phyloP scores from a whole-genome alignment of 2,113 vertebrate genomes.

The Formicarius rufipectus region DNA sequence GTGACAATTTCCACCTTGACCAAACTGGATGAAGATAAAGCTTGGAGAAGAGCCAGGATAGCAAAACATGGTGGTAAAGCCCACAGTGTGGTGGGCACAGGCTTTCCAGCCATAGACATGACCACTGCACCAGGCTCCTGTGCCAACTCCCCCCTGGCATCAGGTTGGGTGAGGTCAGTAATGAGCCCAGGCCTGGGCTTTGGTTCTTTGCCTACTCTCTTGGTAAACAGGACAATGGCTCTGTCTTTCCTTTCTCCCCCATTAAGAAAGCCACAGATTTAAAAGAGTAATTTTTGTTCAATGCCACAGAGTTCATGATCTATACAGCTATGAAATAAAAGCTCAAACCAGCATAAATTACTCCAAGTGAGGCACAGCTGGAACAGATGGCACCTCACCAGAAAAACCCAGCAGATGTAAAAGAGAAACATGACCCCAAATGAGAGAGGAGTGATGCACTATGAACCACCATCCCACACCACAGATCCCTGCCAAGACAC shows the following conservation, averaged over 20 bases:
- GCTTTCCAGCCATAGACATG: not conserved
- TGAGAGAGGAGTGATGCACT: not conserved
- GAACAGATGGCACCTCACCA: not conserved
- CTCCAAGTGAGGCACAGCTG: not conserved
- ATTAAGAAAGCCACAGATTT: not conserved
- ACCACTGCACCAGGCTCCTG: not conserved
- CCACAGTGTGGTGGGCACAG: fast-evolving
- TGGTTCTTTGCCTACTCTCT: not conserved
- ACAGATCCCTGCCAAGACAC: fast-evolving
- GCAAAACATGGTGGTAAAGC: fast-evolving
- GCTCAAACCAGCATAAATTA: not conserved
- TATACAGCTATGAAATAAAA: not conserved
- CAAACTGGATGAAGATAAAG: not conserved
- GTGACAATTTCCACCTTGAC: fast-evolving
- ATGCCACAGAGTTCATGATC: not conserved
- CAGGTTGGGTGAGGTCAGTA: too few species aligned
- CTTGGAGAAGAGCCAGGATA: not conserved
- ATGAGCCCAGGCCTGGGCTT: not conserved
- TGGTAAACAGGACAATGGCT: fast-evolving
- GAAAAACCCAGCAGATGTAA: not conserved
- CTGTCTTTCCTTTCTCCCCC: not conserved
- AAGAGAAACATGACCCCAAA: fast-evolving
- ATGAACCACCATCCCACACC: not conserved
- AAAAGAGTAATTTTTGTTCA: not conserved
- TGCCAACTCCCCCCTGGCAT: fast-evolving